Percentiles rank a stretch among this genome's conserved stretches.
phyloP scores from a whole-genome alignment of 2,113 vertebrate species.

The Salminus brasiliensis region DNA sequence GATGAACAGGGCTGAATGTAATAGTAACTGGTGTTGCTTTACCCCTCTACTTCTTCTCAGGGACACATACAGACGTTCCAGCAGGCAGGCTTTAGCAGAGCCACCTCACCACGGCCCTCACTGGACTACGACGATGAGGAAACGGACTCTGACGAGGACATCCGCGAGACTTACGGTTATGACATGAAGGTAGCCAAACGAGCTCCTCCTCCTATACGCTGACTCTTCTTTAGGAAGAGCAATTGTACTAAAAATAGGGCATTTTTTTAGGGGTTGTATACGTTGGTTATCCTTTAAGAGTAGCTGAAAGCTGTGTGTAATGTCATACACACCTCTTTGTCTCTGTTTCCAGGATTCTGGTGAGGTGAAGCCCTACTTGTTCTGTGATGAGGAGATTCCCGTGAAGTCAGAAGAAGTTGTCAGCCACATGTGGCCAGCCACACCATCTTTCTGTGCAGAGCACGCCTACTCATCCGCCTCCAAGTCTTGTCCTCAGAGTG shows the following conservation, averaged over 20 bases:
- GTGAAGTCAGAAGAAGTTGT: constrained; percentile 99
- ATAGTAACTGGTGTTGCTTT: neutral
- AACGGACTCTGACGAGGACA: constrained; percentile 97
- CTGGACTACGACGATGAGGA: constrained; percentile 96
- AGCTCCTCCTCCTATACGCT: too few species aligned
- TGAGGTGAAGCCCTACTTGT: constrained; percentile 96
- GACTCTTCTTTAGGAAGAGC: too few species aligned
- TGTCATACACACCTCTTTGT: neutral
- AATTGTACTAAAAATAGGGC: too few species aligned
- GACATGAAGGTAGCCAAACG: constrained; percentile 92
- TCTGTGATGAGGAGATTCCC: constrained; percentile 98
- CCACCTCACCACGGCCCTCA: constrained; percentile 87
- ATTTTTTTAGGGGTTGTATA: too few species aligned
- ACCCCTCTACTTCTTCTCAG: constrained; percentile 63
- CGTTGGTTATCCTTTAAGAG: too few species aligned
- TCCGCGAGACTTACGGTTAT: constrained; percentile 93
- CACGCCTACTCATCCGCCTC: constrained; percentile 98
- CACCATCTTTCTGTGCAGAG: constrained; percentile 93
- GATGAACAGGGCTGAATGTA: neutral
- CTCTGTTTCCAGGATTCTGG: constrained; percentile 82
- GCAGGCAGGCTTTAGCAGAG: constrained; percentile 92
- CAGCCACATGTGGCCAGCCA: constrained; percentile 95
- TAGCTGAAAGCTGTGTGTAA: too few species aligned
- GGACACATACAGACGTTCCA: constrained; percentile 97
- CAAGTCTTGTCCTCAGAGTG: constrained; percentile 95